Evolutionary conservation across 2,888 invertebrate species (phyloP), one percentile per base, ranked within the genome.

Genomic region (Nipponacmea schrenckii): DNA sequence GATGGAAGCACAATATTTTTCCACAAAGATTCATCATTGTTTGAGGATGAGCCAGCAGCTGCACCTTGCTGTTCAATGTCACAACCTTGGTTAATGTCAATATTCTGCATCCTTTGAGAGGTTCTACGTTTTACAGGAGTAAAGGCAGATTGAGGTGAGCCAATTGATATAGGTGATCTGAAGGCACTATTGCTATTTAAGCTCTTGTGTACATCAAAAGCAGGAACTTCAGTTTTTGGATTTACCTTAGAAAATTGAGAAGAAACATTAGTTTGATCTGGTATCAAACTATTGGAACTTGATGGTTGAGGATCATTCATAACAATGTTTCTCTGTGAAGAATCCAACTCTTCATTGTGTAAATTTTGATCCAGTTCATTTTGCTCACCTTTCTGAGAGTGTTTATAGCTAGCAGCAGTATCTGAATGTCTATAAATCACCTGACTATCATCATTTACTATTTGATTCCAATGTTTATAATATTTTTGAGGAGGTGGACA

Each of bases 111-210:
- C 14, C 56, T 56, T 56, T 56, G 64, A n/a, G 71, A 50, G n/a
- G 71, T 44, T 50, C 50, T 50, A 44, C 68, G 20, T 45, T 66
- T 68, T 26, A 77, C 77, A 17, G 77, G 77, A 20, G 73, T 67
- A 48, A 77, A 77, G n/a, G 77, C 77, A 44, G 77, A 77, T n/a
- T 62, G 46, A 5, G 76, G 66, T 7, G 76, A 76, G 17, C 74
- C 74, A 44, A 76, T 56, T 24, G 56, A 24, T 56, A 56, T 56
- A 24, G 56, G 56, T 56, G 24, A 56, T 20, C 7, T 24, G 20
- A 24, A 24, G 24, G 56, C 20, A 56, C 20, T 20, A 24, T 20
- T 56, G 10, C 10, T 56, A 15, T 56, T 24, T 10, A 24, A 56
- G 24, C 20, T 56, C 56, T 24, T 24, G 8, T 39, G 4, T 12